Base-by-base conservation (phyloP, 1,140 invertebrate genomes). In the Muscidifurax raptorellus region DNA sequence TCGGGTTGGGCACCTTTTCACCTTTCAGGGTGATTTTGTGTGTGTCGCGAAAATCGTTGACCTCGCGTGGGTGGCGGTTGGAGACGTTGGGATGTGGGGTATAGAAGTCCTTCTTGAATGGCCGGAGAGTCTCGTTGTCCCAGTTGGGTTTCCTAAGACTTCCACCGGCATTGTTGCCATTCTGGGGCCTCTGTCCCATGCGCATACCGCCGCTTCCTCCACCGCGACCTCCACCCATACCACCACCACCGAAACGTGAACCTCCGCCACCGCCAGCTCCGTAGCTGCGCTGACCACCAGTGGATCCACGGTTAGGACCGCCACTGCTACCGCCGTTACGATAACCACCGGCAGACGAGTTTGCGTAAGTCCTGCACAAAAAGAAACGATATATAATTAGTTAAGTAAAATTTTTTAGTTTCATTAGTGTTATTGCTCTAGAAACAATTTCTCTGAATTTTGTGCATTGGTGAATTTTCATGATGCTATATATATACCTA, bases 61-160 rank as follows among this genome's bases (percentile, higher is more conserved):
- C 95, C 89, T 98, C 97, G 87, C 95, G 94, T 28, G 95, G 93
- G 30, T 96, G 95, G 87, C 96, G 95, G 80, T 94, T 94, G 0
- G 95, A 89, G 2, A 98, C 96, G 89, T 94, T 94, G 5, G 96
- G 94, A 90, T 97, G 96, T 87, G 98, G 97, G 72, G 96, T 94
- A 90, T 99, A 99, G 88, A 99, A 99, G 92, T 99, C 96, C 93
- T 99, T 99, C 90, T 98, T 97, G 92, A 99, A 98, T 18, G 97
- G 97, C 82, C 95, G 94, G 25, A 99, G 92, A 75, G 94, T 94
- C 86, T 95, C 94, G 36, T 95, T 92, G 87, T 96, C 96, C 97
- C 97, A 99, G 87, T 96, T 95, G 6, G 96, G 96, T 86, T 96
- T 96, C 18, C 95, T 92, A 83, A 98, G 92, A 84, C 93, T 94